Evolutionary conservation across 2,888 invertebrate genomes (phyloP).

Genomic region (Nesidiocoris tenuis): DNA sequence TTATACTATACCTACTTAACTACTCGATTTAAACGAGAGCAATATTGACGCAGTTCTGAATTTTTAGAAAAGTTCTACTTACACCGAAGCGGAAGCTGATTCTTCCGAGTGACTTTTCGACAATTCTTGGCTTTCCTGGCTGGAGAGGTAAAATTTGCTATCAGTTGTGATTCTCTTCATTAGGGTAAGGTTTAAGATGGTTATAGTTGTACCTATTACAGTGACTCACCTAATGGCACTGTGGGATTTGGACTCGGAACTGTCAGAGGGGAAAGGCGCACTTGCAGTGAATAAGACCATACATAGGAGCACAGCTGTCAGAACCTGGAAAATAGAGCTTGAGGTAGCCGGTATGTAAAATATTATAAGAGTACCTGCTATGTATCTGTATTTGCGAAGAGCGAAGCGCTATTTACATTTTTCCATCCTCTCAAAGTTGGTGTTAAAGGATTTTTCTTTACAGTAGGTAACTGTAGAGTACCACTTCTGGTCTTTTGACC

Average conservation of each 20-base stretch:
- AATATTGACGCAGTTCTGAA: background rate
- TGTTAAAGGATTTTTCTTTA: no score
- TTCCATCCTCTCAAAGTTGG: no score
- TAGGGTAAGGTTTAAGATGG: background rate
- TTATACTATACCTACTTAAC: no score
- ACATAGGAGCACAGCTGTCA: constrained; percentile 17
- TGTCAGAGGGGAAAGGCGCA: constrained; percentile 21
- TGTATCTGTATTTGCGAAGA: no score
- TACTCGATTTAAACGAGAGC: no score
- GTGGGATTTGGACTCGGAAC: constrained; percentile 30
- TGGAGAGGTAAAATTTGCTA: background rate
- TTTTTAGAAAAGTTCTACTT: no score
- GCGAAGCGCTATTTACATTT: no score
- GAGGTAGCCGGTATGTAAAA: no score
- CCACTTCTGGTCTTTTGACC: no score
- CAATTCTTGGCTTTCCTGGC: constrained; percentile 10
- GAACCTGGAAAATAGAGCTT: background rate
- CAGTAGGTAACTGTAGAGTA: no score
- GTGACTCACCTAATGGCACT: constrained; percentile 12
- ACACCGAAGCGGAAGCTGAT: constrained; percentile 10
- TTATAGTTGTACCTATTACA: background rate
- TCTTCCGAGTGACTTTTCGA: constrained; percentile 20
- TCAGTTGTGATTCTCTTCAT: background rate
- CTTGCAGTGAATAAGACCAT: constrained; percentile 11
- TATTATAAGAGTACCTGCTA: no score